Evolutionary conservation across 2,888 invertebrate genomes (phyloP), one percentile per base, ranked within the genome.

Genomic region (Pachymerium ferrugineum): DNA sequence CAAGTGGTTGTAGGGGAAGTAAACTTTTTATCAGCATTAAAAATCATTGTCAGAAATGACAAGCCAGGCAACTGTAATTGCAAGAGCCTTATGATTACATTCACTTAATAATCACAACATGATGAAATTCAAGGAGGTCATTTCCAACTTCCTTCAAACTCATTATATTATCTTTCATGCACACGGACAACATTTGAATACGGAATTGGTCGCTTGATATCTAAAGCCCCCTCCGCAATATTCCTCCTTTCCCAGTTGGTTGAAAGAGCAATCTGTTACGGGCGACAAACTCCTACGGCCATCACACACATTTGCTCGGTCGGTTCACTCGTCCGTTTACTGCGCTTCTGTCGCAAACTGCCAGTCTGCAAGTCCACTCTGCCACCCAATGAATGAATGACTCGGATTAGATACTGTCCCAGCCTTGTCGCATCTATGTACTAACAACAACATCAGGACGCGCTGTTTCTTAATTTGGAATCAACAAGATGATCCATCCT

Each of bases 241-340:
- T 54, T 54, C 54, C 54, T 54, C 54, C 25, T 14, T 54, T 54
- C 25, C 19, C 10, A 54, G 54, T 22, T 54, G 54, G 54, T 54
- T 54, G 54, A 54, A 54, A 54, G 54, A 54, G 22, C 54, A 54
- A 54, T 54, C 54, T 54, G 54, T 54, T 54, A 54, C 54, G 54
- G 54, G 54, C 22, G 54, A 54, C 54, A 54, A 54, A 54, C 54
- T 54, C 54, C 38, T 54, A 54, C 54, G 54, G 54, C 54, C 54
- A 54, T 54, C 54, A 54, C 54, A 54, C 54, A 54, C 54, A 54
- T 54, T 54, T 54, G 54, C 54, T 54, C 54, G 54, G 25, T 54
- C 54, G 54, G 54, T 54, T 54, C 54, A 54, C 54, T 54, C 54
- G 54, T 22, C 54, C 54, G 25, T 19, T 54, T 54, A 54, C 54